These are phyloP conservation scores for Ciona savignyi DNA, from an alignment of 23 tunicate genomes.

Conservation along the genomic window DNA sequence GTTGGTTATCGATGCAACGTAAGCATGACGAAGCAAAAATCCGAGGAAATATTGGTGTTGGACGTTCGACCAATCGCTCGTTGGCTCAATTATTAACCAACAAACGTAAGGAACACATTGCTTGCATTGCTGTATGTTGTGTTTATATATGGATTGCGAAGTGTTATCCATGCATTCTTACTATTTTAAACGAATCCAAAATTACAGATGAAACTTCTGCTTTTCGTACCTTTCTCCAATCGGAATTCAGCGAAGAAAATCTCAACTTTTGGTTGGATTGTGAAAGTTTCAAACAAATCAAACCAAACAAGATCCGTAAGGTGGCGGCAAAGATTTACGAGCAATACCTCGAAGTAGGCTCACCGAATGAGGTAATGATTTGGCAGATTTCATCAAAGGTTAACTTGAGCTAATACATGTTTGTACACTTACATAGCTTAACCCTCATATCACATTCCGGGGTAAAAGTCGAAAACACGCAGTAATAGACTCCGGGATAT, in stretches of 20 bases:
- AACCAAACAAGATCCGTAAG: slow-evolving; percentile 23
- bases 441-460: too few species aligned
- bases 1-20: neutral
- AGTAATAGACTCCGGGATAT: too few species aligned
- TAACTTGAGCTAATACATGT: too few species aligned
- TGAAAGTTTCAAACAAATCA: slow-evolving; percentile 23
- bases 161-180: too few species aligned
- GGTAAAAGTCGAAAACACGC: too few species aligned
- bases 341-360: slow-evolving; percentile 2
- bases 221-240: slow-evolving; percentile 35
- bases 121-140: too few species aligned
- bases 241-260: slow-evolving; percentile 19
- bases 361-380: slow-evolving; percentile 16
- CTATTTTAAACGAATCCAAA: neutral
- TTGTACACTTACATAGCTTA: too few species aligned
- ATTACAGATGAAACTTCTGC: slow-evolving; percentile 22
- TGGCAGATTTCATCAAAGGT: too few species aligned
- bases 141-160: too few species aligned
- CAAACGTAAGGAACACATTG: too few species aligned
- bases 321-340: slow-evolving; percentile 4
- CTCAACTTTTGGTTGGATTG: slow-evolving; percentile 56
- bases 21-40: slow-evolving; percentile 1
- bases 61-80: too few species aligned
- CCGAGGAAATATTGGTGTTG: neutral
- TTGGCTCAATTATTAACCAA: too few species aligned